Conservation (phyloP, 2,113 vertebrate species). For the Peromyscus polionotus region DNA sequence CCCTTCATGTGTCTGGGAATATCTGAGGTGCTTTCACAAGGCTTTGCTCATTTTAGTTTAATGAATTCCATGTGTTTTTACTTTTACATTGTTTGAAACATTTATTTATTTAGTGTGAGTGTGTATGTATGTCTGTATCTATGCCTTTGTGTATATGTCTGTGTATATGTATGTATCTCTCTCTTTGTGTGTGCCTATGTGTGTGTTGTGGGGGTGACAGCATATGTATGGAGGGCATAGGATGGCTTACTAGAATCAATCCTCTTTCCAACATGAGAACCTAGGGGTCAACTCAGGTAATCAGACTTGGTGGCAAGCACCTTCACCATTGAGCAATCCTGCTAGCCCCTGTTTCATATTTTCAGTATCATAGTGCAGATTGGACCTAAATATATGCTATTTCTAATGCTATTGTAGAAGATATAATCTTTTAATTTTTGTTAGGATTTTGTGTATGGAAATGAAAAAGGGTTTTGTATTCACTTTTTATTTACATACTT, state of each 20-base stretch:
- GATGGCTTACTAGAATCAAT: not conserved
- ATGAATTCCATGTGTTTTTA: not conserved
- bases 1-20: not conserved
- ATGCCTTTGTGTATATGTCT: not conserved
- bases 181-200: not conserved
- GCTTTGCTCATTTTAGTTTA: not conserved
- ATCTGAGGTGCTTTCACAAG: not conserved
- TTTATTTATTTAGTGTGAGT: not conserved
- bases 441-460: not conserved
- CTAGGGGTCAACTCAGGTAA: too few relatives aligned
- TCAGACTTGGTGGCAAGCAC: not conserved
- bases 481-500: not conserved
- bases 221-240: not conserved
- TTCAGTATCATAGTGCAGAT: not conserved
- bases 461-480: not conserved
- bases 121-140: not conserved
- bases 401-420: not conserved
- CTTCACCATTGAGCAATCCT: not conserved
- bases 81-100: not conserved
- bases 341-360: not conserved
- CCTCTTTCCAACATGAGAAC: not conserved
- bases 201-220: not conserved
- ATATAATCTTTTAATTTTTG: not conserved
- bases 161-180: not conserved
- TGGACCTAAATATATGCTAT: not conserved